These are phyloP conservation scores for Struthidea cinerea DNA, from an alignment of 2,113 vertebrate species.

Conservation along the genomic window DNA sequence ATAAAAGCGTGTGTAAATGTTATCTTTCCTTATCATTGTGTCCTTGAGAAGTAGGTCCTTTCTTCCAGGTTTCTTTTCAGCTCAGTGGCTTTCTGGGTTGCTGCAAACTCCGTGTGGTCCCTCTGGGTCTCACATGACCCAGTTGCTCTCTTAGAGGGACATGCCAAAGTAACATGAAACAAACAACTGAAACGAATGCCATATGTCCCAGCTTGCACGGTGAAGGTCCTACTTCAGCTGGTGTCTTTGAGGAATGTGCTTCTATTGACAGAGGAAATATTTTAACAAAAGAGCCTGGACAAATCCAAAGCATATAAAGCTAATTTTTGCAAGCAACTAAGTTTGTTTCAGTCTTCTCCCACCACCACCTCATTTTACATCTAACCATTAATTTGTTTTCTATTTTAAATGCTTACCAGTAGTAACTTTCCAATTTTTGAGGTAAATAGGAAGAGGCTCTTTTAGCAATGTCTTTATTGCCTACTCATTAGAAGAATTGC, in stretches of 20 bases:
- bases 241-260: neutral
- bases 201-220: neutral
- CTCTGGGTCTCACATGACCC: neutral
- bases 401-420: neutral
- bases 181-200: neutral
- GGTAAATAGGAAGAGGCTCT: neutral
- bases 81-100: neutral
- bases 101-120: neutral
- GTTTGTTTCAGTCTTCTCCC: neutral
- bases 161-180: neutral
- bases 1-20: neutral
- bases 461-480: neutral
- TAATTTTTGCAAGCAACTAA: neutral
- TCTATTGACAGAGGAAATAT: neutral
- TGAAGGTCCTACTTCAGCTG: neutral
- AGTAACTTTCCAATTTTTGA: neutral
- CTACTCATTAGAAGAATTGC: neutral
- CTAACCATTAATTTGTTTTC: neutral
- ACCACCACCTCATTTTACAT: neutral
- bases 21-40: neutral
- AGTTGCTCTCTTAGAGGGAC: neutral
- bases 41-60: neutral
- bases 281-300: neutral
- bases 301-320: neutral
- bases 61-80: conserved; percentile 19